These are phyloP conservation scores for Silurus lanzhouensis DNA, from an alignment of 2,797 vertebrate species.

Conservation along the genomic window DNA sequence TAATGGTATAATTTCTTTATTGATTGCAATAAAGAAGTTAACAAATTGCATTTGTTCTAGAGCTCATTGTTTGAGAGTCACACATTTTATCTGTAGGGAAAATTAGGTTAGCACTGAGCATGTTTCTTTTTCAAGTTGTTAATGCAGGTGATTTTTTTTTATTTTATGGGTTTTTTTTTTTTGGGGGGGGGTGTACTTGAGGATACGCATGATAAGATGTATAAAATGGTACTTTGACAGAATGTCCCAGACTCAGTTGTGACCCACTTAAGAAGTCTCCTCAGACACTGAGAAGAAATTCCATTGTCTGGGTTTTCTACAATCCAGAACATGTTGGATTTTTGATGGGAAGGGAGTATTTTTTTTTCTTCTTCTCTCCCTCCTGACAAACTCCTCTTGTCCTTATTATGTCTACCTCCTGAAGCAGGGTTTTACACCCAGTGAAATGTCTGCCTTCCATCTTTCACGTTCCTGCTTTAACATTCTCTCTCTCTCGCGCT, in stretches of 20 bases:
- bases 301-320: conserved; percentile 28
- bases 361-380: neutral
- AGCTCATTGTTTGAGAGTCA: neutral
- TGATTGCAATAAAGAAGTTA: neutral
- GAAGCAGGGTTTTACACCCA: conserved; percentile 26
- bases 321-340: conserved; percentile 36
- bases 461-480: neutral
- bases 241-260: conserved; percentile 35
- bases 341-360: conserved; percentile 27
- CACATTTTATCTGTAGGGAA: neutral
- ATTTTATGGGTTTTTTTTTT: neutral
- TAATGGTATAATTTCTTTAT: neutral
- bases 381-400: conserved; percentile 9
- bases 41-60: neutral
- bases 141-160: neutral
- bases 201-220: neutral
- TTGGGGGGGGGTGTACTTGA: neutral
- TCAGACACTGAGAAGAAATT: conserved; percentile 31
- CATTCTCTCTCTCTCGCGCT: neutral
- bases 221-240: neutral
- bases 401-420: conserved; percentile 31
- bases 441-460: conserved; percentile 6
- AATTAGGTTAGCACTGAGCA: neutral
- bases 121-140: neutral
- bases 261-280: conserved; percentile 45